phyloP scores from a whole-genome alignment of 1,140 invertebrate species.

The Drosophila pectinifera region DNA sequence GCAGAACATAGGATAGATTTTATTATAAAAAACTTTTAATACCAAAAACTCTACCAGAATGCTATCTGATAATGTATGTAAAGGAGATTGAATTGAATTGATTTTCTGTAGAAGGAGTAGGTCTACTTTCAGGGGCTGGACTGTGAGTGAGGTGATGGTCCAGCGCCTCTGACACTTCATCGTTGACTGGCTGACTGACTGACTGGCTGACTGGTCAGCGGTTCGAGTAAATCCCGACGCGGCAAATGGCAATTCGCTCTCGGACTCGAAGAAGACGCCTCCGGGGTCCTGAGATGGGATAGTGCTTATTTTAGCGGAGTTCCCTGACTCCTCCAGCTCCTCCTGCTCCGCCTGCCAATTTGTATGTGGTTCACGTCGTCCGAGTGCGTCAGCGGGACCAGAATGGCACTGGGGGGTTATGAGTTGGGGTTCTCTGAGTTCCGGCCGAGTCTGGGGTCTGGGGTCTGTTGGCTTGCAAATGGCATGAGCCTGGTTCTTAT shows the following conservation, averaged over 20 bases:
- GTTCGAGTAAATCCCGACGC: conserved; percentile 31
- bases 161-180: conserved; percentile 4
- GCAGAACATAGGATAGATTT: too few relatives aligned
- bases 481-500: conserved; percentile 52
- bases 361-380: conserved; percentile 52
- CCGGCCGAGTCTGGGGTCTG: not conserved
- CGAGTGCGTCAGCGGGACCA: conserved; percentile 37
- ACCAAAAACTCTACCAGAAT: not conserved
- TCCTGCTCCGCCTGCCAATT: conserved; percentile 25
- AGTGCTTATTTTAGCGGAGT: conserved; percentile 28
- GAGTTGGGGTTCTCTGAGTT: not conserved
- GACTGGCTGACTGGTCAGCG: conserved; percentile 30
- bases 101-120: too few relatives aligned
- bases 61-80: too few relatives aligned
- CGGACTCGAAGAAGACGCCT: conserved; percentile 13
- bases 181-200: not conserved
- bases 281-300: conserved; percentile 4
- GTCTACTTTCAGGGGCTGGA: too few relatives aligned
- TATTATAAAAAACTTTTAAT: too few relatives aligned
- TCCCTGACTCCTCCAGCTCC: not conserved
- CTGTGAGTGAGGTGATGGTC: conserved; percentile 1
- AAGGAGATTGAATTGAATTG: too few relatives aligned
- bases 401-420: conserved; percentile 7
- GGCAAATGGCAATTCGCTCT: conserved; percentile 33
- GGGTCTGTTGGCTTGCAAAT: conserved; percentile 36